Conservation (phyloP, 2,888 invertebrate species). For the Agrypnus murinus region DNA sequence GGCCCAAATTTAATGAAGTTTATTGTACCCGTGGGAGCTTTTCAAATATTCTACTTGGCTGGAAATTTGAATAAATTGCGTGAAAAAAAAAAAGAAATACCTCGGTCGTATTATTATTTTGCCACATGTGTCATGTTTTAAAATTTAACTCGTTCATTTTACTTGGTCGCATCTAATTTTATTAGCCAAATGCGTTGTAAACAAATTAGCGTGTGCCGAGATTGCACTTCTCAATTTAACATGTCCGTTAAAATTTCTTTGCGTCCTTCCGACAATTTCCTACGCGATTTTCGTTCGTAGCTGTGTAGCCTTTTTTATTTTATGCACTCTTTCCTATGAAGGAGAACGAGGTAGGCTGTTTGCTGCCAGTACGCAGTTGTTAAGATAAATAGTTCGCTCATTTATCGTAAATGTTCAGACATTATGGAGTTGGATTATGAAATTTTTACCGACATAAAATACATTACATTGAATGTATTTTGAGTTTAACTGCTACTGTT, state of each 20-base stretch:
- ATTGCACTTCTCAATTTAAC: constrained; percentile 45
- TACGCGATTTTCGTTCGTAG: constrained; percentile 13
- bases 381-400: constrained; percentile 37
- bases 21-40: neutral
- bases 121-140: constrained; percentile 19
- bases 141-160: constrained; percentile 7
- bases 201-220: constrained; percentile 39
- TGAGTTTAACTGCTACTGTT: constrained; percentile 40
- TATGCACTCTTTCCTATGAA: neutral
- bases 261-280: constrained; percentile 25
- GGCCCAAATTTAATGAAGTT: neutral
- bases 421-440: constrained; percentile 42
- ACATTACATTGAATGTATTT: constrained; percentile 42
- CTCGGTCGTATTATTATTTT: constrained; percentile 1
- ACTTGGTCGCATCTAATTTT: constrained; percentile 8
- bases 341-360: neutral
- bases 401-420: constrained; percentile 34
- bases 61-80: neutral
- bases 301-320: neutral
- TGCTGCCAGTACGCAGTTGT: constrained; percentile 31
- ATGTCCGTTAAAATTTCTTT: constrained; percentile 27
- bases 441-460: constrained; percentile 41
- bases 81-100: neutral
- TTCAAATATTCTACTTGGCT: neutral
- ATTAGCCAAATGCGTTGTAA: constrained; percentile 19